Conservation (phyloP, 2,113 vertebrate species). For the Sinocyclocheilus anshuiensis region DNA sequence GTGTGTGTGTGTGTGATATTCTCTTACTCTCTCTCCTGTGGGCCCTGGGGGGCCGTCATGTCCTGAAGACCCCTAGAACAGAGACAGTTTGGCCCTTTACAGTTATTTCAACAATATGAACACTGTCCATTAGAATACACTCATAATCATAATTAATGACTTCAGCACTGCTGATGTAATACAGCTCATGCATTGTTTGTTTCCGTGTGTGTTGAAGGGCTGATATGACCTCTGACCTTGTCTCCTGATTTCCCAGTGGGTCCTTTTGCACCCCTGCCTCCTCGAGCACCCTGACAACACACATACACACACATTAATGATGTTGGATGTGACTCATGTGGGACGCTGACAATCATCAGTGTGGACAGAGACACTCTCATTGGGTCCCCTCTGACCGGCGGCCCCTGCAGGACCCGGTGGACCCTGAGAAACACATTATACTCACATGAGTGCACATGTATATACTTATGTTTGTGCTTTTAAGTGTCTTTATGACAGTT, state of each 20-base stretch:
- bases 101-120: background rate
- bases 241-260: conserved; percentile 94
- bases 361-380: conserved; percentile 79
- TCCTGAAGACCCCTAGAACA: conserved; percentile 86
- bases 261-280: conserved; percentile 88
- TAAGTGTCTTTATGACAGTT: background rate
- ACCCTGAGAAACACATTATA: conserved; percentile 75
- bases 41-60: conserved; percentile 90
- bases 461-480: background rate
- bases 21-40: conserved; percentile 88
- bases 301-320: conserved; percentile 5
- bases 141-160: conserved; percentile 13
- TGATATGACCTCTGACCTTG: conserved; percentile 79
- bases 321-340: background rate
- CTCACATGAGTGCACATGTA: background rate
- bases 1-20: background rate
- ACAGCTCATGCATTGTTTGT: background rate
- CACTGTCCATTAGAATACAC: background rate
- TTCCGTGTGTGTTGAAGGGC: background rate
- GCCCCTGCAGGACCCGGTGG: conserved; percentile 87
- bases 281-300: conserved; percentile 83
- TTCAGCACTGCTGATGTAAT: background rate
- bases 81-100: background rate
- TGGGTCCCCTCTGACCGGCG: conserved; percentile 89
- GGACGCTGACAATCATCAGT: background rate